Evolutionary conservation across 2,888 invertebrate species (phyloP).

Genomic region (Balanococcus diminutus): DNA sequence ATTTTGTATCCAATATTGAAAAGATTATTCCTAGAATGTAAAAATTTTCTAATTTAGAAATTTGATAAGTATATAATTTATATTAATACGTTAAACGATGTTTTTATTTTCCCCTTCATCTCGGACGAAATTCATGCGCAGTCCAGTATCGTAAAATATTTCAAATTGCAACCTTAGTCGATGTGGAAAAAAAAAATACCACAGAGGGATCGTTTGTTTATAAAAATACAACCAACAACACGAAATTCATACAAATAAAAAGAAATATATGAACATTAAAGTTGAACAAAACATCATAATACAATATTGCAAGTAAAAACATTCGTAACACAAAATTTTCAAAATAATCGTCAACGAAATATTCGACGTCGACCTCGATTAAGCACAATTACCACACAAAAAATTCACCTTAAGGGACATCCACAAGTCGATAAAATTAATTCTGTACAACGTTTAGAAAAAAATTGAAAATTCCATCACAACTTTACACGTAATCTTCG

Average conservation of each 20-base stretch:
- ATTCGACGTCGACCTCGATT: neutral
- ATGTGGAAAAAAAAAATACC: neutral
- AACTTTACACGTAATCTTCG: constrained; percentile 51
- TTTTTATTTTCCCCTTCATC: no score
- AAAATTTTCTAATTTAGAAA: no score
- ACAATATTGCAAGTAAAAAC: constrained; percentile 3
- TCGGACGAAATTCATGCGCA: no score
- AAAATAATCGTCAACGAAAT: neutral
- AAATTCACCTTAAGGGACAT: neutral
- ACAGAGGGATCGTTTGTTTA: neutral
- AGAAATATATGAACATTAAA: neutral
- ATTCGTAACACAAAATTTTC: neutral
- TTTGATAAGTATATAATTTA: no score
- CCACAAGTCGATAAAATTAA: neutral
- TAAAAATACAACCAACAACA: constrained; percentile 10
- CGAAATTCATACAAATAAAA: neutral
- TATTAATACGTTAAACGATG: no score
- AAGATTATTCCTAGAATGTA: no score
- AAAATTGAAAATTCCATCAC: neutral
- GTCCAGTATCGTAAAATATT: neutral
- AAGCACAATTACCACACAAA: neutral
- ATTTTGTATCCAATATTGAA: no score
- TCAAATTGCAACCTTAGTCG: neutral
- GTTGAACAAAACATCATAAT: neutral
- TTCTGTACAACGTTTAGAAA: neutral